Conservation (phyloP, 1,140 invertebrate genomes). For the Rhopalosiphum maidis region DNA sequence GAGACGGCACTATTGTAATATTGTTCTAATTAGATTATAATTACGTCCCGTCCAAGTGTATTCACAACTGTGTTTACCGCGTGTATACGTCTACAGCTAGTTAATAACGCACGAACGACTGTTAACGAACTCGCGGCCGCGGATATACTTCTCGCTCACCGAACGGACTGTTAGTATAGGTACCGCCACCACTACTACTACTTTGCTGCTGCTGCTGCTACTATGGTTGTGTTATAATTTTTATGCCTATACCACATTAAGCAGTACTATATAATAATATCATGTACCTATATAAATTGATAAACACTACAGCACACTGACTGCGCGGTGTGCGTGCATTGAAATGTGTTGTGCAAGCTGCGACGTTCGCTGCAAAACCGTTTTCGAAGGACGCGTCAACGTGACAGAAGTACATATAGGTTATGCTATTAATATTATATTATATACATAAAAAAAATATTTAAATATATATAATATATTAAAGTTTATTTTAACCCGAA, state of each 20-base stretch:
- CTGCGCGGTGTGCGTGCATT: background rate
- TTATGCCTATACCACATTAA: background rate
- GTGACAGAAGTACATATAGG: background rate
- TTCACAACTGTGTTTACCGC: constrained; percentile 12
- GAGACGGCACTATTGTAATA: background rate
- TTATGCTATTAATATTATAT: no score
- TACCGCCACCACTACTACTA: background rate
- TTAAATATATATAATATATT: background rate
- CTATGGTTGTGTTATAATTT: constrained; percentile 8
- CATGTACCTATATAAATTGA: background rate
- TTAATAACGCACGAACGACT: background rate
- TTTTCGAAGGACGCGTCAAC: background rate
- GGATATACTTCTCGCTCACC: background rate
- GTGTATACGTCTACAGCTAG: background rate
- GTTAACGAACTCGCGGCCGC: background rate
- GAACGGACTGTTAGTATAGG: background rate
- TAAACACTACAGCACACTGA: background rate
- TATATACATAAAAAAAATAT: no score
- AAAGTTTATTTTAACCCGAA: background rate
- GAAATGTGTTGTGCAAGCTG: constrained; percentile 13
- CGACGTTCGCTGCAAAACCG: background rate
- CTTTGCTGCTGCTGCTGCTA: background rate
- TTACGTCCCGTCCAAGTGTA: background rate
- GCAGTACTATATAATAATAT: background rate
- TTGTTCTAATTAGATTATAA: constrained; percentile 2